Conservation (phyloP, 2,113 vertebrate species). For the Podarcis cretensis region DNA sequence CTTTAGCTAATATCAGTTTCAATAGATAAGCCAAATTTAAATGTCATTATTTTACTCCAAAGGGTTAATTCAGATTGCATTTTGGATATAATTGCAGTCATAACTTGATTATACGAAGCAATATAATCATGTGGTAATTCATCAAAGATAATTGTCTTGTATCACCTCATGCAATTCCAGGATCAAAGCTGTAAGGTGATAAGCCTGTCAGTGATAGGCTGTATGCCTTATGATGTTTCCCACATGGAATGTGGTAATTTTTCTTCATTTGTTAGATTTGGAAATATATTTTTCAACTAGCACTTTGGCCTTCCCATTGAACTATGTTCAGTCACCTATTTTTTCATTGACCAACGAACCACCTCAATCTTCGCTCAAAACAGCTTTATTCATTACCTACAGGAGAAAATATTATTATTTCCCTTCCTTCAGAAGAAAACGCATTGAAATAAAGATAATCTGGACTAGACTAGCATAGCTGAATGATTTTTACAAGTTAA, state of each 20-base stretch:
- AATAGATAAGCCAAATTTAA: constrained; percentile 2
- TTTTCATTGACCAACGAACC: neutral
- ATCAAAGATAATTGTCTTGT: neutral
- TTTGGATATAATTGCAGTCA: neutral
- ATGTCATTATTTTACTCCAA: neutral
- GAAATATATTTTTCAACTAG: constrained; percentile 1
- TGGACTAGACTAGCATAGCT: neutral
- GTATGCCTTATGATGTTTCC: neutral
- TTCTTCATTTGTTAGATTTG: neutral
- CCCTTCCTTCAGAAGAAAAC: constrained; percentile 37
- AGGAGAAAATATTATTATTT: constrained; percentile 20
- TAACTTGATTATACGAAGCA: neutral
- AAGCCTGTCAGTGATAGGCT: neutral
- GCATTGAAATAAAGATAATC: constrained; percentile 5
- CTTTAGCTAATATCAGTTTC: neutral
- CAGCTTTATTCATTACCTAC: constrained; percentile 4
- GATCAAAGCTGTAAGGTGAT: neutral
- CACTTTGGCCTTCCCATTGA: neutral
- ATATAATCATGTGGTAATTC: neutral
- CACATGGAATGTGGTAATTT: neutral
- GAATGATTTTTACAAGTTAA: neutral
- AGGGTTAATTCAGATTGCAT: neutral
- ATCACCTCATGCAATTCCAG: neutral
- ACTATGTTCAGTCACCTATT: neutral
- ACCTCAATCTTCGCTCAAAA: neutral